These are phyloP conservation scores for Cyrtorhinus lividipennis DNA, from an alignment of 1,140 invertebrate genomes.

Conservation along the genomic window DNA sequence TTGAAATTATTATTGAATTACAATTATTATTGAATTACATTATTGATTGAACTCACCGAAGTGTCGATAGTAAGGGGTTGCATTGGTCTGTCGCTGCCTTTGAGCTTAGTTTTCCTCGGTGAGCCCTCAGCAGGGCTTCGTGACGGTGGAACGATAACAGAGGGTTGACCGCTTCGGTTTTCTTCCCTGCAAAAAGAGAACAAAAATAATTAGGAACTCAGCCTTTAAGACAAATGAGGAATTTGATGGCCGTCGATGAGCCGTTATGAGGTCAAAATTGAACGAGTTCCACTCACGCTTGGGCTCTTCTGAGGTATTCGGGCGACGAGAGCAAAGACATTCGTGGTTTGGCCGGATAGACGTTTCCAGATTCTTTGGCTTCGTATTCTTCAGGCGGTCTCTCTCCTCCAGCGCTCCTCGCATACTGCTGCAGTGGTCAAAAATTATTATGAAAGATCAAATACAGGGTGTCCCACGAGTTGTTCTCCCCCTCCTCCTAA, in stretches of 20 bases:
- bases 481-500: too few species aligned
- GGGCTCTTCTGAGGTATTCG: background rate
- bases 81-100: background rate
- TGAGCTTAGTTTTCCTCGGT: background rate
- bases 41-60: too few species aligned
- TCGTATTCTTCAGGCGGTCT: background rate
- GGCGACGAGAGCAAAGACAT: background rate
- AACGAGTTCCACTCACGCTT: too few species aligned
- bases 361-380: background rate
- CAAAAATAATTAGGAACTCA: too few species aligned
- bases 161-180: background rate
- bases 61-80: background rate
- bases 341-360: background rate
- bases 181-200: constrained; percentile 2
- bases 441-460: too few species aligned
- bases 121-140: background rate
- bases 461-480: too few species aligned
- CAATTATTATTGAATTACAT: too few species aligned
- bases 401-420: background rate
- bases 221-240: too few species aligned
- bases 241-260: too few species aligned
- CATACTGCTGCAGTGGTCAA: too few species aligned
- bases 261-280: too few species aligned
- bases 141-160: background rate
- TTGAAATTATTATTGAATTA: too few species aligned